phyloP scores from a whole-genome alignment of 2,113 vertebrate species.

The Callorhinus ursinus region DNA sequence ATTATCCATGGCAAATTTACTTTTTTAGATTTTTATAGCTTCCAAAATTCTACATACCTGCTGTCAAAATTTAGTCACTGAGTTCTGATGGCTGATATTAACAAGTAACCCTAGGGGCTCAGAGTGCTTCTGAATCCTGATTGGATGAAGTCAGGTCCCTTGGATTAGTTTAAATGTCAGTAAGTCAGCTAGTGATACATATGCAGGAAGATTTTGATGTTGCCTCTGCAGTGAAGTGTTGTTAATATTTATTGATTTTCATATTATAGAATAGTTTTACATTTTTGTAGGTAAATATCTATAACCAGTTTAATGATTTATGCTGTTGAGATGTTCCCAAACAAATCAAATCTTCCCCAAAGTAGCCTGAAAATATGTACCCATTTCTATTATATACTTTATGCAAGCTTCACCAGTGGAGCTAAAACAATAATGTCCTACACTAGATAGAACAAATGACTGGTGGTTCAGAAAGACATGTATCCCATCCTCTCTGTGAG shows the following conservation, averaged over 20 bases:
- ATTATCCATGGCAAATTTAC: neutral
- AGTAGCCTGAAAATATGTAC: neutral
- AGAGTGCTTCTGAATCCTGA: neutral
- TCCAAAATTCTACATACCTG: neutral
- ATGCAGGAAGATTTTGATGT: neutral
- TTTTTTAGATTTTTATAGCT: constrained; percentile 29
- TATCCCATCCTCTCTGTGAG: neutral
- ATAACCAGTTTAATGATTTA: neutral
- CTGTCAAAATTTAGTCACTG: neutral
- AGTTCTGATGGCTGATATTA: neutral
- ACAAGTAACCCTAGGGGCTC: neutral
- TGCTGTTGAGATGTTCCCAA: neutral
- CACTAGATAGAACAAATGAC: neutral
- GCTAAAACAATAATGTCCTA: neutral
- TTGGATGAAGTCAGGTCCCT: neutral
- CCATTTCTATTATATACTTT: neutral
- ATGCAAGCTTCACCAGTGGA: neutral
- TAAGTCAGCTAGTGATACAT: neutral
- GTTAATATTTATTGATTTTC: neutral
- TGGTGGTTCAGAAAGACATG: neutral
- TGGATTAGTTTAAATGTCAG: neutral
- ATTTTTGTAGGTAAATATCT: constrained; percentile 25
- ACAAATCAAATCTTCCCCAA: neutral
- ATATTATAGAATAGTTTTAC: neutral
- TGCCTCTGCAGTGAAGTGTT: neutral